phyloP scores from a whole-genome alignment of 2,888 invertebrate genomes.

The Thecocarcelia acutangulata region DNA sequence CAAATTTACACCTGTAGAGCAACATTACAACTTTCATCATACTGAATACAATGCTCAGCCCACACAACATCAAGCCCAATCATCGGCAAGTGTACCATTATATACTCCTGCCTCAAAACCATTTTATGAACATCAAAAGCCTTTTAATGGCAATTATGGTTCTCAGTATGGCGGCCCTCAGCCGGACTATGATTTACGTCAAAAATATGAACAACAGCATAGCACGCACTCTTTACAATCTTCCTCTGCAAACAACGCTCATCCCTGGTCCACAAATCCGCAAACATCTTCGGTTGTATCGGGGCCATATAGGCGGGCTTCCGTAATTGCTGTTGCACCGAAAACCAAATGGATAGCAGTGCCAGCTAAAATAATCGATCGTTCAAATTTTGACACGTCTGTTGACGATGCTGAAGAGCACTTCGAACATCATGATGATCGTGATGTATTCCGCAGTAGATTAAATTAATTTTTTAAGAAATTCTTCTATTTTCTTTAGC shows the following conservation, averaged over 20 bases:
- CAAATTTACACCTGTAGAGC: conserved; percentile 17
- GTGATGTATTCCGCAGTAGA: conserved; percentile 46
- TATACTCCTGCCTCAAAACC: conserved; percentile 34
- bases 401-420: conserved; percentile 4
- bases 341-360: conserved; percentile 60
- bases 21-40: conserved; percentile 50
- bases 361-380: conserved; percentile 60
- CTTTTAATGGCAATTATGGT: neutral
- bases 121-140: conserved; percentile 51
- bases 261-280: conserved; percentile 60
- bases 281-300: conserved; percentile 52
- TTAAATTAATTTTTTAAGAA: neutral
- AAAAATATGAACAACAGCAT: conserved; percentile 28
- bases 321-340: conserved; percentile 51
- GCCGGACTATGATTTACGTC: conserved; percentile 18
- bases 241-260: neutral
- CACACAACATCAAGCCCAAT: neutral
- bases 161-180: neutral
- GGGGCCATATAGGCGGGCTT: conserved; percentile 52
- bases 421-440: conserved; percentile 45
- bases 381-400: conserved; percentile 16
- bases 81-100: neutral
- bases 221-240: neutral
- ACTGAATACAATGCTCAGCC: conserved; percentile 48
- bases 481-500: no score